Evolutionary conservation across 2,888 invertebrate genomes (phyloP), one percentile per base, ranked within the genome.

Genomic region (Synanthedon andrenaeformis): DNA sequence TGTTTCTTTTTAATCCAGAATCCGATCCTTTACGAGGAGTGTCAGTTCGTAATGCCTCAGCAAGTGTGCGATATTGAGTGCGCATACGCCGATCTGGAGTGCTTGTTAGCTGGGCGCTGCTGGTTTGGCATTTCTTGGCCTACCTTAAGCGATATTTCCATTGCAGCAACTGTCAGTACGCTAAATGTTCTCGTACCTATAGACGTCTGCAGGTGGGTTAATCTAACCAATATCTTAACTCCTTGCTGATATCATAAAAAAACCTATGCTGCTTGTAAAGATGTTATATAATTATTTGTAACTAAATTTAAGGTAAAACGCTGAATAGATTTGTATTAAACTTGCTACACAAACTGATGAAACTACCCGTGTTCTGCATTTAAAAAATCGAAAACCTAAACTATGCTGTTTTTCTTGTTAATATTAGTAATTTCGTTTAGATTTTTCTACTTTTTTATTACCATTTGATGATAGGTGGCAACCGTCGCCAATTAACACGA

Each of bases 21-120:
- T 58, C 81, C 81, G 53, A 72, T 82, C 42, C 56, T 82, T n/a
- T 75, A 77, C 54, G 75, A 79, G 50, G 69, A 72, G 57, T 74
- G 75, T 58, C 67, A 66, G 28, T 74, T 67, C 59, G 68, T 79
- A 53, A 70, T 74, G 74, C 79, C 79, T 2, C 71, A 75, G 57
- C 74, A 73, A 53, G 62, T 75, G 13, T 57, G 59, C 11, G 72
- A 76, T 5, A 74, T 81, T 11, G 74, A 80, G 54, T 57, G 62
- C 48, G 65, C 73, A 1, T 82, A 82, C 59, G 54, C 59, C 3
- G 76, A 79, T 35, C 55, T 82, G 56, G 81, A 82, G 54, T 56
- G 48, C 14, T 71, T 80, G 69, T 57, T 82, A 49, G 55, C 51
- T 10, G 70, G 65, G 0, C 65, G 66, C 0, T 58, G 45, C 41